phyloP scores from a whole-genome alignment of 2,113 vertebrate genomes.

The Lethenteron camtschaticum region DNA sequence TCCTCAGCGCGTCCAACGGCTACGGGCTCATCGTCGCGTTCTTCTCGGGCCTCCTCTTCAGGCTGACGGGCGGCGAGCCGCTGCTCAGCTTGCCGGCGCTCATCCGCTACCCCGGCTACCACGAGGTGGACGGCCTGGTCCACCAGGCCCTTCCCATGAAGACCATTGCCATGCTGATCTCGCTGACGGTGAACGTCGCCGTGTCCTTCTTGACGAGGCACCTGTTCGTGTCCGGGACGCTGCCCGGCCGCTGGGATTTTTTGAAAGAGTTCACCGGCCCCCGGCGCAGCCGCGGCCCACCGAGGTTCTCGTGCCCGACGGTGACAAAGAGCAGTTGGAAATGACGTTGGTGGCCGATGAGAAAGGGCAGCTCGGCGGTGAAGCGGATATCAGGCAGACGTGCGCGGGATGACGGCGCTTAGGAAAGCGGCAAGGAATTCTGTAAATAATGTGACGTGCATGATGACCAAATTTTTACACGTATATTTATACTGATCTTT shows the following conservation, averaged over 20 bases:
- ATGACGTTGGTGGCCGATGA: no score
- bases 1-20: slow-evolving; percentile 24
- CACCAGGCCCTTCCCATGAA: slow-evolving; percentile 31
- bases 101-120: slow-evolving; percentile 27
- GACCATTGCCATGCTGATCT: slow-evolving; percentile 27
- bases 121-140: slow-evolving; percentile 17
- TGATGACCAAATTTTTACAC: no score
- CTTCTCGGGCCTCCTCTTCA: slow-evolving; percentile 22
- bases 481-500: no score
- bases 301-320: no score
- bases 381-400: no score
- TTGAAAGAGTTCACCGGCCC: slow-evolving; percentile 13
- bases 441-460: no score
- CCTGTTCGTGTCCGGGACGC: slow-evolving; percentile 23
- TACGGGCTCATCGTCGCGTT: slow-evolving; percentile 30
- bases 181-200: slow-evolving; percentile 15
- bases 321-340: no score
- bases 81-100: slow-evolving; percentile 19
- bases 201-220: slow-evolving; percentile 20
- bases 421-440: no score
- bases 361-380: no score
- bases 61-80: slow-evolving; percentile 32
- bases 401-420: no score
- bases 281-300: no score
- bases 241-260: slow-evolving; percentile 25